These are phyloP conservation scores for Papilio gigon DNA, from an alignment of 2,888 invertebrate genomes.

Conservation along the genomic window DNA sequence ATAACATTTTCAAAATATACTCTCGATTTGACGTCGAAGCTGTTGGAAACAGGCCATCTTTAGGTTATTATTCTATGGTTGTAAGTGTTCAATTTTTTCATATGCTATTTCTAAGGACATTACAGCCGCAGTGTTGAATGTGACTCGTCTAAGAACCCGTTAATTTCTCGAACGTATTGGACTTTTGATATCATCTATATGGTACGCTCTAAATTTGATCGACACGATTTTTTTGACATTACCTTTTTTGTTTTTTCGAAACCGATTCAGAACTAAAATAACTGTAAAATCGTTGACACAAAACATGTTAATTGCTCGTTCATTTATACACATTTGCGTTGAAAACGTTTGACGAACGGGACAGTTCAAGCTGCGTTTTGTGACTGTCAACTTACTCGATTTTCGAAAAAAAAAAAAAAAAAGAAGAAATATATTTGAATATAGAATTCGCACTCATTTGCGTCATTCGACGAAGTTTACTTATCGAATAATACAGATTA, in stretches of 20 bases:
- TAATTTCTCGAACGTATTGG: background rate
- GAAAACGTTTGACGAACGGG: slow-evolving; percentile 51
- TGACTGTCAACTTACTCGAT: slow-evolving; percentile 55
- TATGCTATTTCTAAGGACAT: background rate
- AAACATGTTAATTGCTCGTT: slow-evolving; percentile 72
- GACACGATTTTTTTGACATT: slow-evolving; percentile 45
- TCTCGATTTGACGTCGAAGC: too few relatives aligned
- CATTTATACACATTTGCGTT: slow-evolving; percentile 63
- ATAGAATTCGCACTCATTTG: slow-evolving; percentile 44
- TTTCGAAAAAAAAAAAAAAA: slow-evolving; percentile 43
- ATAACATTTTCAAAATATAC: too few relatives aligned
- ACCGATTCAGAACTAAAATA: slow-evolving; percentile 54
- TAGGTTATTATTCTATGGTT: too few relatives aligned
- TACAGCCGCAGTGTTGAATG: background rate
- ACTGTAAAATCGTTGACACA: slow-evolving; percentile 71
- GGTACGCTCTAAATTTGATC: slow-evolving; percentile 36
- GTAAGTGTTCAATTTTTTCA: background rate
- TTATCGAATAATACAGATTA: slow-evolving; percentile 42
- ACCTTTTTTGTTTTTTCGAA: slow-evolving; percentile 58
- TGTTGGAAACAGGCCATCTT: too few relatives aligned
- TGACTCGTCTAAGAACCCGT: background rate
- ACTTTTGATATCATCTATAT: slow-evolving; percentile 33
- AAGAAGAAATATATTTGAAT: slow-evolving; percentile 36
- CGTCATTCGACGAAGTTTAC: slow-evolving; percentile 41
- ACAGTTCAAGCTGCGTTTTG: slow-evolving; percentile 65